Base-by-base conservation (phyloP, 2,888 invertebrate genomes). In the Protodeltote pygarga region DNA sequence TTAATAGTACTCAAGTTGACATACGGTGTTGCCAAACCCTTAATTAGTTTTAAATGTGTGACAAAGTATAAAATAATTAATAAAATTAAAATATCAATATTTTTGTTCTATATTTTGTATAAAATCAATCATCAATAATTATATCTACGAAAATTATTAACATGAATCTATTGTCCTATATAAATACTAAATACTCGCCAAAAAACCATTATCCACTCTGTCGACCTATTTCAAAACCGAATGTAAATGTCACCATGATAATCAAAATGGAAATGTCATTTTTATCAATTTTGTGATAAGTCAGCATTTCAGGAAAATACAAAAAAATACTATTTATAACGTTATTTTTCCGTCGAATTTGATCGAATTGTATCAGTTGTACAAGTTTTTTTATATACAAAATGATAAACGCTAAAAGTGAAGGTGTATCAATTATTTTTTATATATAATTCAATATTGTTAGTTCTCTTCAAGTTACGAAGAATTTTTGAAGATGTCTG, bases 401-500 rank as follows among this genome's bases (percentile, higher is more conserved):
- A 59, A 66, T 67, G 59, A 41, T 40, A 34, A 38, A 39, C 33
- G 32, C 5, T 41, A 10, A 41, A 28, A 41, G 50, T 63, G 27
- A 52, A 37, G 28, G 49, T 47, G 45, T 42, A 27, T 16, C 28
- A 25, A 35, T 10, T n/a, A 44, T 34, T 46, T 50, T 50, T 48
- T 46, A 32, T 34, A 57, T 20, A 53, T 23, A 48, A 32, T 41
- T 50, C 31, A 17, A 29, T 34, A 38, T 39, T 40, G 20, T 23
- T 48, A 57, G 53, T 68, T 45, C 49, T 68, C 49, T 48, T 55
- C 37, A 52, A 41, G 41, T 34, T 57, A 52, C 20, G 45, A 50
- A 47, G 20, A 37, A 24, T 24, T 28, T 45, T 42, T 38, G 25
- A 53, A 29, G 27, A 92, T 91, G 92, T 89, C 92, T 37, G 89